Evolutionary conservation across 2,797 vertebrate genomes (phyloP), one percentile per base, ranked within the genome.

Genomic region (Melanotaenia nigrans): DNA sequence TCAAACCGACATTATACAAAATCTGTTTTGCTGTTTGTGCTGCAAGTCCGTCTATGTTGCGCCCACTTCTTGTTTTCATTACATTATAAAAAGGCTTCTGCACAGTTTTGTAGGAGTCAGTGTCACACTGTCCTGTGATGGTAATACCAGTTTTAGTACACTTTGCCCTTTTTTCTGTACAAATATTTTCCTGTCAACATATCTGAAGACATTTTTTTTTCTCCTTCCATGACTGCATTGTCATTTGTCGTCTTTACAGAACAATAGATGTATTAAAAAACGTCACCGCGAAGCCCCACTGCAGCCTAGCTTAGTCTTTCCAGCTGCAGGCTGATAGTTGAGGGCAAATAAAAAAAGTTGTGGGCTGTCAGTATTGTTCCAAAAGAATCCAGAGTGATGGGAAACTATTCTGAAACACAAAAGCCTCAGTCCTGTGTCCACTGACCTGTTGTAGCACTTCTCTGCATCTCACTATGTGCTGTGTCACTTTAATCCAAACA

Each of bases 211-310:
- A 22, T 51, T 5, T 12, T 38, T 30, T 11, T 78, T 77, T 61
- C 66, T 68, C 64, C 4, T 38, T 36, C 47, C 49, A 74, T 57
- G 56, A 49, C 59, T 60, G 16, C 42, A 58, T 20, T 61, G 65
- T 63, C 78, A 74, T 84, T 79, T 85, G 59, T 72, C 83, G 77
- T 83, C 74, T 53, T 68, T 59, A 32, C 2, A 10, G 62, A 87
- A 85, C 83, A 81, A 85, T 84, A 68, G 56, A 75, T 58, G 70
- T 54, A 75, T 81, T 77, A 68, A 81, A 38, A 85, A 77, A 69
- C 64, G 79, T 75, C 67, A 20, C 74, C 78, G 59, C 62, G 20
- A 58, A 40, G 38, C 38, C 38, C 53, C 59, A 28, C 32, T 49
- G 53, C 56, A 60, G 60, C 65, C 45, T 13, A 55, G 65, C 66